These are phyloP conservation scores for Tarsius wallacei DNA, from an alignment of 2,797 vertebrate species.

Conservation along the genomic window DNA sequence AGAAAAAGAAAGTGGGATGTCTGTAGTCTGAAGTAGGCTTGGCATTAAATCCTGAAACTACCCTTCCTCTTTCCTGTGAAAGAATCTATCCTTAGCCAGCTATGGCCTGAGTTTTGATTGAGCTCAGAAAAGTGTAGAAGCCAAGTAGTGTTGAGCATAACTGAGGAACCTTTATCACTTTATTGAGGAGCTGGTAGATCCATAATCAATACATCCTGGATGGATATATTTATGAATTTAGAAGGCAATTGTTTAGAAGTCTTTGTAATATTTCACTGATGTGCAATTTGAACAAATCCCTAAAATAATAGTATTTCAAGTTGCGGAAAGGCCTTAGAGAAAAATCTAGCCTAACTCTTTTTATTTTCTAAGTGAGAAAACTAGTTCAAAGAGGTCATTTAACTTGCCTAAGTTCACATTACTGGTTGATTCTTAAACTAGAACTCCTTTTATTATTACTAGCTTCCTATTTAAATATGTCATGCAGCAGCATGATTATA, in stretches of 20 bases:
- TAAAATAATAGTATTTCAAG: constrained; percentile 66
- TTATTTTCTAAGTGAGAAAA: constrained; percentile 68
- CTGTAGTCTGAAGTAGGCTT: constrained; percentile 27
- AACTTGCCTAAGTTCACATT: constrained; percentile 57
- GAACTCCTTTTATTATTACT: constrained; percentile 30
- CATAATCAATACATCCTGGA: constrained; percentile 67
- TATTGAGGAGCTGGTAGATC: constrained; percentile 20
- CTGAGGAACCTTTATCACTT: constrained; percentile 38
- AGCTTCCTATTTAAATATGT: constrained; percentile 12
- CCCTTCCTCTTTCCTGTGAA: constrained; percentile 1
- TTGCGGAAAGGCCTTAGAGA: constrained; percentile 36
- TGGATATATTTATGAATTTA: constrained; percentile 72
- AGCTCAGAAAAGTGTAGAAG: constrained; percentile 41
- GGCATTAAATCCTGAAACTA: constrained; percentile 34
- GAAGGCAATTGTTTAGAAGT: constrained; percentile 68
- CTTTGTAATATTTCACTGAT: constrained; percentile 76
- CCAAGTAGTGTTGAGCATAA: constrained; percentile 15
- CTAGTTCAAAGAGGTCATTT: constrained; percentile 61
- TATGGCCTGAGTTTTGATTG: constrained; percentile 30
- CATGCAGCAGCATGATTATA: neutral
- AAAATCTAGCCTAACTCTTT: constrained; percentile 61
- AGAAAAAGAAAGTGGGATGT: constrained; percentile 38
- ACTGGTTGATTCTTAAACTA: constrained; percentile 9
- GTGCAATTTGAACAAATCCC: constrained; percentile 70
- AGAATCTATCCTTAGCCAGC: constrained; percentile 35